These are phyloP conservation scores for Osedax frankpressi DNA, from an alignment of 2,888 invertebrate species.

Conservation along the genomic window DNA sequence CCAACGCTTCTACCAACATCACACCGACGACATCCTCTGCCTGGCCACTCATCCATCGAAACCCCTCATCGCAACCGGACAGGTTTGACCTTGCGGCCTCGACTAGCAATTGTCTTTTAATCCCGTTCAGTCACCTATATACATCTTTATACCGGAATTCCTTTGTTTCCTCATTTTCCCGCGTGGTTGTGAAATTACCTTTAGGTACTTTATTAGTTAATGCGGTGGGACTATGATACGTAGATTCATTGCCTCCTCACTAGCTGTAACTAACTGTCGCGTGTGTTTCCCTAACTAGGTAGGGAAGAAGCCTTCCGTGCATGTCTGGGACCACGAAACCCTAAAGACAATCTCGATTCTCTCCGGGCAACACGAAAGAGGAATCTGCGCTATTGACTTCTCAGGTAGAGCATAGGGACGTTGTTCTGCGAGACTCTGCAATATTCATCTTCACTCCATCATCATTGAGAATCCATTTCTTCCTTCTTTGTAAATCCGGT, in stretches of 20 bases:
- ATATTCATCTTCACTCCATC: no score
- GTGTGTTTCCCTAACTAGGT: conserved; percentile 33
- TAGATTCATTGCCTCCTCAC: no score
- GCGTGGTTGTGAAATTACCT: no score
- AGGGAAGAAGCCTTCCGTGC: conserved; percentile 45
- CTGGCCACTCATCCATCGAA: conserved; percentile 46
- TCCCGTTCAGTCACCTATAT: no score
- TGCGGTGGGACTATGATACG: no score
- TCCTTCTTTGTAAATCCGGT: no score
- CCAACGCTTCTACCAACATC: conserved; percentile 46
- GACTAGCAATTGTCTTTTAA: not conserved
- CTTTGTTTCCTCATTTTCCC: no score
- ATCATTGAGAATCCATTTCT: no score
- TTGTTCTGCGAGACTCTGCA: no score
- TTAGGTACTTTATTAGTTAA: no score
- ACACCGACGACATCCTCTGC: conserved; percentile 48
- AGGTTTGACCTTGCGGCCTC: conserved; percentile 32
- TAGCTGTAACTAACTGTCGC: not conserved
- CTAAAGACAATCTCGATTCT: conserved; percentile 44
- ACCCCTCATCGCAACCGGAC: conserved; percentile 47
- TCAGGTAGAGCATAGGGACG: no score
- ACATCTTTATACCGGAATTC: no score
- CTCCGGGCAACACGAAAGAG: conserved; percentile 45
- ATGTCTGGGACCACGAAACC: conserved; percentile 48
- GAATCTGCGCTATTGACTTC: conserved; percentile 46